Percentiles rank a stretch among this genome's conserved stretches.
Conservation (phyloP, 2,797 vertebrate genomes). For the Typhlichthys eigenmanni region DNA sequence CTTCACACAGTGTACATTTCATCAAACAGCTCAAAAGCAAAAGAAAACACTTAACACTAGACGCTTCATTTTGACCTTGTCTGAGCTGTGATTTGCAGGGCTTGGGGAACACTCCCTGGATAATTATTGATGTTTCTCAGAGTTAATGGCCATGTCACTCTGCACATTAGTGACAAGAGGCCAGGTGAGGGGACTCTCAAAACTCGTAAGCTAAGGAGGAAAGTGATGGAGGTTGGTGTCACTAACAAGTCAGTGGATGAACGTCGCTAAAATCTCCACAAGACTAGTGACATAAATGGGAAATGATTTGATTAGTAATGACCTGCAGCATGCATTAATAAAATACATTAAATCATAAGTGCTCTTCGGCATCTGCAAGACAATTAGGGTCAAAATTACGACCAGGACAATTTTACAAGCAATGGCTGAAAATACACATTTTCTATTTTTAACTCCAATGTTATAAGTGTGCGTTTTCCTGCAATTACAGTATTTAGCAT, state of each 20-base stretch:
- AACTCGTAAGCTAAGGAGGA: too few species aligned
- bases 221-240: background rate
- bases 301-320: too few species aligned
- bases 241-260: too few species aligned
- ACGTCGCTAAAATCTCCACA: too few species aligned
- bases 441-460: slow-evolving; percentile 49
- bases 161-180: background rate
- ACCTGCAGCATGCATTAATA: too few species aligned
- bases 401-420: background rate
- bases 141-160: slow-evolving; percentile 7
- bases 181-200: slow-evolving; percentile 13
- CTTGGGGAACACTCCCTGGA: slow-evolving; percentile 7
- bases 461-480: slow-evolving; percentile 42
- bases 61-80: slow-evolving; percentile 26
- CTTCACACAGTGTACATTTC: slow-evolving; percentile 42
- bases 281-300: too few species aligned
- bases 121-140: slow-evolving; percentile 41
- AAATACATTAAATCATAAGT: too few species aligned
- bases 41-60: slow-evolving; percentile 9
- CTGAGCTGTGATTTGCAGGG: slow-evolving; percentile 46
- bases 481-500: slow-evolving; percentile 63
- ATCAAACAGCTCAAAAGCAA: slow-evolving; percentile 16
- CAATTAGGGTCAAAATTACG: background rate
- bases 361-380: background rate
- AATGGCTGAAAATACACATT: slow-evolving; percentile 23